phyloP scores from a whole-genome alignment of 2,113 vertebrate species.

The Clupea harengus region DNA sequence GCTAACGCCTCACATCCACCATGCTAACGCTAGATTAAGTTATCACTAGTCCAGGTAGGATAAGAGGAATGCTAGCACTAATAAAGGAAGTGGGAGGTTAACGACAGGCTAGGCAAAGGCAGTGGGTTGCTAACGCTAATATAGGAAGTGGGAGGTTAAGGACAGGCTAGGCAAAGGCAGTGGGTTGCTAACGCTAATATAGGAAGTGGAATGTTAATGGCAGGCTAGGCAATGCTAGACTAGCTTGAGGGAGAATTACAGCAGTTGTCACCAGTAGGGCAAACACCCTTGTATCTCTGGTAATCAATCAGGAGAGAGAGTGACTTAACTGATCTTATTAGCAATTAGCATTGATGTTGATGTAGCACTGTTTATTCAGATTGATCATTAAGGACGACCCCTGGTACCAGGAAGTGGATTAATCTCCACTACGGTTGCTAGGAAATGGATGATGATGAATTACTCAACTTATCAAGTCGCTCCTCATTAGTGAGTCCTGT shows the following conservation, averaged over 20 bases:
- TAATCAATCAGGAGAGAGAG: constrained; percentile 40
- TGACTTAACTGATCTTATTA: constrained; percentile 69
- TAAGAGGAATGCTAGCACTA: no score
- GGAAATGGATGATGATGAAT: constrained; percentile 74
- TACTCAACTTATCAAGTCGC: constrained; percentile 66
- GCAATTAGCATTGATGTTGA: constrained; percentile 70
- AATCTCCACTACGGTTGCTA: constrained; percentile 53
- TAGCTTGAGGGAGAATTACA: not conserved
- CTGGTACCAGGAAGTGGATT: constrained; percentile 52
- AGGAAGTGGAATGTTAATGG: no score
- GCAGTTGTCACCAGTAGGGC: not conserved
- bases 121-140: no score
- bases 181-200: no score
- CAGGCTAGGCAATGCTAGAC: not conserved
- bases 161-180: not conserved
- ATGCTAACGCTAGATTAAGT: no score
- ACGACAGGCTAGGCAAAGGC: no score
- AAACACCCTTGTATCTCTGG: not conserved
- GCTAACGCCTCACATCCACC: no score
- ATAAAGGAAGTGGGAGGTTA: no score
- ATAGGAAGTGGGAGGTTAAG: not conserved
- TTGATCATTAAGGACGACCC: constrained; percentile 70
- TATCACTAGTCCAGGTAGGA: no score
- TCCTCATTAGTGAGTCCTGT: constrained; percentile 58
- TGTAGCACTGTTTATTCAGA: constrained; percentile 70